Base-by-base conservation (phyloP, 2,797 vertebrate genomes). In the Cryptoblepharus egeriae region DNA sequence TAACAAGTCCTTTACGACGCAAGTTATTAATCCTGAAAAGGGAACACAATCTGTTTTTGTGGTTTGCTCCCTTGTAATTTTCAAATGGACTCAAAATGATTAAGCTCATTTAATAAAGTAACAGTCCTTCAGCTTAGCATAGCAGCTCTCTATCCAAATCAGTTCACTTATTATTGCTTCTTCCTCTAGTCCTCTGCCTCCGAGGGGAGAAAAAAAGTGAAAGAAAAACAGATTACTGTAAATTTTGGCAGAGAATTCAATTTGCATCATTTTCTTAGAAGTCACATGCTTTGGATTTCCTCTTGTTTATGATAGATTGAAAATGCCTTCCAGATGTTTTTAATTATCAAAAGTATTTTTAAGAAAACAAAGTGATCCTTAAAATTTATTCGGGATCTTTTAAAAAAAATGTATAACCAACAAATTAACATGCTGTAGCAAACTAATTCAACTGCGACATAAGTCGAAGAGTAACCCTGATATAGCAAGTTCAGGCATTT, bases 211-310 rank as follows among this genome's bases (percentile, higher is more conserved):
- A 37, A 8, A 81, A 55, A 79, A 84, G 91, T 90, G 89, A 91
- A 92, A 91, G 88, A 92, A 94, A 94, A 94, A 92, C 85, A 94
- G 87, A 94, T 95, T 95, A 95, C 92, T 94, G 91, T 95, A 95
- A 95, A 94, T 93, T 95, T 94, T 96, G 95, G 95, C 95, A 94
- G 84, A 84, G 87, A 87, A 88, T 89, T 67, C 71, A 92, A 90
- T 94, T 95, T 94, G 90, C 94, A 95, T 95, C 94, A 95, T 94
- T 95, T 95, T 95, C 94, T 95, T 95, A 95, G 93, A 96, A 96
- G 93, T 96, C 95, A 96, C 63, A 10, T 96, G 95, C 88, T 93
- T 95, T 95, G 93, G 93, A 95, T 95, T 96, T 95, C 95, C 95
- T 96, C 93, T 95, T 95, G 93, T 95, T 96, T 95, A 92, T 95